These are phyloP conservation scores for Chironex yamaguchii DNA, from an alignment of 30 jellyfish, hydroid and myxozoan genomes.

Conservation along the genomic window DNA sequence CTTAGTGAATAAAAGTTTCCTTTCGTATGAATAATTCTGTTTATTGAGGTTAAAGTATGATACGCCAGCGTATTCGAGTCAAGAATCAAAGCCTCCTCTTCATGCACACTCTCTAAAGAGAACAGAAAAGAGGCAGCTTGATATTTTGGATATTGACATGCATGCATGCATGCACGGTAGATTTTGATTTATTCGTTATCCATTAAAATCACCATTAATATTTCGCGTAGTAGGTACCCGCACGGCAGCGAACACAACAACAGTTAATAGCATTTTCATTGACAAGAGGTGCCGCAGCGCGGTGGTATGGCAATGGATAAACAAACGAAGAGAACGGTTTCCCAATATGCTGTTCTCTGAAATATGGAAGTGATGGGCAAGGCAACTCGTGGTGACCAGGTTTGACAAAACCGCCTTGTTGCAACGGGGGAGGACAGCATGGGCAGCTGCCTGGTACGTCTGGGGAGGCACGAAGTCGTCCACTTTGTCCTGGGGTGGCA, in stretches of 20 bases:
- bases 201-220: no score
- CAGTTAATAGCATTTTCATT: background rate
- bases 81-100: no score
- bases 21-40: no score
- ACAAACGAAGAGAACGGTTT: background rate
- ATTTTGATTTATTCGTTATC: no score
- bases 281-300: background rate
- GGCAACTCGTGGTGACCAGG: background rate
- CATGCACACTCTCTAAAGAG: no score
- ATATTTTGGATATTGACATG: no score
- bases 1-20: no score
- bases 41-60: no score
- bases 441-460: background rate
- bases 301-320: background rate
- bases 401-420: background rate
- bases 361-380: background rate
- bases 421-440: background rate
- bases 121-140: no score
- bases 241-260: background rate
- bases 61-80: no score
- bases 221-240: background rate
- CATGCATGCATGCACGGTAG: no score
- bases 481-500: background rate
- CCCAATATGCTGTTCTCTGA: background rate
- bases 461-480: background rate